These are phyloP conservation scores for Eupithecia subumbrata DNA, from an alignment of 2,888 invertebrate genomes.

Conservation along the genomic window DNA sequence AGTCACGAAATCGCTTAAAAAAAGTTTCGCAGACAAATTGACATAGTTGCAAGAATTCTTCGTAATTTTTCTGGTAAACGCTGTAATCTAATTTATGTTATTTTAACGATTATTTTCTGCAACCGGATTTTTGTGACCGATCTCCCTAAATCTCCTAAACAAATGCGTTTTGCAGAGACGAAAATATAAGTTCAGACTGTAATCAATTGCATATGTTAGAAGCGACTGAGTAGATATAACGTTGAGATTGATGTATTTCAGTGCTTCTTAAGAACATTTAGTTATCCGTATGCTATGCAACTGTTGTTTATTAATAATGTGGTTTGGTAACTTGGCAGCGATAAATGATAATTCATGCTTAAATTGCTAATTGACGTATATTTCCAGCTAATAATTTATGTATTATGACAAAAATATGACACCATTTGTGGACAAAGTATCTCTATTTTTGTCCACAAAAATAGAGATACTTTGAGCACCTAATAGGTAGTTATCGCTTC, in stretches of 20 bases:
- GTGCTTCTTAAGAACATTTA: neutral
- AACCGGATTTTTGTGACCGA: neutral
- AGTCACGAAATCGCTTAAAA: neutral
- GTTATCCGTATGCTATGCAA: constrained; percentile 52
- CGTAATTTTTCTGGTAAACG: neutral
- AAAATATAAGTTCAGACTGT: constrained; percentile 1
- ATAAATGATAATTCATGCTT: neutral
- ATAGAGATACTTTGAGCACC: neutral
- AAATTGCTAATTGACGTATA: neutral
- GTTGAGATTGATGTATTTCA: constrained; percentile 42
- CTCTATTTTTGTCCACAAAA: neutral
- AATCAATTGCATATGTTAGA: constrained; percentile 38
- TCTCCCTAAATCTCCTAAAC: neutral
- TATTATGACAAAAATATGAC: too few species aligned
- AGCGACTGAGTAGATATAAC: constrained; percentile 73
- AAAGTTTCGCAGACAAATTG: neutral
- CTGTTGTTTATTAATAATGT: constrained; percentile 13
- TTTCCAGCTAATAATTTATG: neutral
- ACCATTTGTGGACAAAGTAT: too few species aligned
- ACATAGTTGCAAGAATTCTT: neutral
- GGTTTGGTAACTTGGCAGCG: constrained; percentile 49
- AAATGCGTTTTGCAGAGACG: neutral
- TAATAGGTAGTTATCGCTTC: neutral
- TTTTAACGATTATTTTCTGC: neutral
- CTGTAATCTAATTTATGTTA: neutral